Percentiles rank a stretch among this genome's conserved stretches.
Conservation (phyloP, 2,113 vertebrate species). For the Bubalus kerabau region DNA sequence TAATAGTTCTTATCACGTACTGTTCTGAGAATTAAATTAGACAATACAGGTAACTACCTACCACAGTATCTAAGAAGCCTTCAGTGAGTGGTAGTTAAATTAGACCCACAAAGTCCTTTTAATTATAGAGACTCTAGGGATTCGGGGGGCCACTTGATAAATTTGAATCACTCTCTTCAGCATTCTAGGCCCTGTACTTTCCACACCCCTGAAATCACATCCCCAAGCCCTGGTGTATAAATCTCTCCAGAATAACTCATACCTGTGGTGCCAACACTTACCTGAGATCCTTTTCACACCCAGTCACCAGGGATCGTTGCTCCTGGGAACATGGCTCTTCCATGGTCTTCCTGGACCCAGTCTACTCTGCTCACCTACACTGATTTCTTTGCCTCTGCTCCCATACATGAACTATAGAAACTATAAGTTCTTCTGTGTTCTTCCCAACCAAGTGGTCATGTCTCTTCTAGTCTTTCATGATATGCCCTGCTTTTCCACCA, state of each 20-base stretch:
- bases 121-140: not conserved
- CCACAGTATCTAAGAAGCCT: not conserved
- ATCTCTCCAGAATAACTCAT: not conserved
- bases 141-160: not conserved
- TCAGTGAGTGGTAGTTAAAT: not conserved
- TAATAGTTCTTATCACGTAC: not conserved
- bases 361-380: not conserved
- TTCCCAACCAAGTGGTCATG: not conserved
- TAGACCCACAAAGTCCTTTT: not conserved
- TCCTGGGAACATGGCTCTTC: not conserved
- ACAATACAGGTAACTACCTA: not conserved
- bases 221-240: not conserved
- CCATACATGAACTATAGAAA: fast-evolving
- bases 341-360: not conserved
- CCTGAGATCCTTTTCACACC: not conserved
- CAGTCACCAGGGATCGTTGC: not conserved
- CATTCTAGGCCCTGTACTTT: not conserved
- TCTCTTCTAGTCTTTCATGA: not conserved
- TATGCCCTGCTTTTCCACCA: not conserved
- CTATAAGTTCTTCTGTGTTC: not conserved
- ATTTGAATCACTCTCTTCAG: not conserved
- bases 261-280: not conserved
- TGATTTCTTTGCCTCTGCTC: not conserved
- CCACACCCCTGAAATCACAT: not conserved
- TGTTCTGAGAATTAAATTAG: not conserved